Base-by-base conservation (phyloP, 2,888 invertebrate species). In the Microplitis deprimator region DNA sequence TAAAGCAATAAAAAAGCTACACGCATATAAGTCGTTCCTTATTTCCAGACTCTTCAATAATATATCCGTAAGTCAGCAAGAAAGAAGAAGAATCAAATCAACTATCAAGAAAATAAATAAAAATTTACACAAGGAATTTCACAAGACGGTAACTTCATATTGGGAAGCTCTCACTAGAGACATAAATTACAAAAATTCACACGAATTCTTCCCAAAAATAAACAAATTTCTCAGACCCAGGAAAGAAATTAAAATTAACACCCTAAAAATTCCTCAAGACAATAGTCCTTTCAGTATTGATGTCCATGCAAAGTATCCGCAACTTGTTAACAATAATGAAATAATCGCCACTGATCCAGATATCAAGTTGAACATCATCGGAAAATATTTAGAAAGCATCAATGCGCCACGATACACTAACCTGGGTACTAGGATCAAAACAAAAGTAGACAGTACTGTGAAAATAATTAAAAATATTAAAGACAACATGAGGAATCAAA, bases 371-470 rank as follows among this genome's bases (percentile, higher is more conserved):
- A 64, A 73, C 39, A 29, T 70, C 0, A 74, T 79, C 7, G 79
- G 79, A 8, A 20, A 68, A 29, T 68, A 72, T 65, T 74, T 73
- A 50, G 73, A 79, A 62, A 20, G 60, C 5, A 75, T 74, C 6
- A 79, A 79, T n/a, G 77, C 68, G 10, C 71, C 76, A 5, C 69
- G 76, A 68, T 74, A 79, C 39, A 59, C 74, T 0, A 79, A 79
- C 17, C 17, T 64, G 17, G 67, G 41, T 13, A 20, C 71, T 1
- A 16, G 7, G 0, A 69, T 50, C 16, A 60, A 74, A 62, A 20
- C 38, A 8, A 13, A 41, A n/a, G 68, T 68, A 0, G 75, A 79
- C 10, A 16, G 38, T 0, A 62, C 61, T 16, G 68, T 64, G 16
- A 59, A 59, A 10, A 29, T 67, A 20, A 69, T 68, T 5, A 40